Conservation (phyloP, 2,797 vertebrate species). For the Gouania willdenowi region DNA sequence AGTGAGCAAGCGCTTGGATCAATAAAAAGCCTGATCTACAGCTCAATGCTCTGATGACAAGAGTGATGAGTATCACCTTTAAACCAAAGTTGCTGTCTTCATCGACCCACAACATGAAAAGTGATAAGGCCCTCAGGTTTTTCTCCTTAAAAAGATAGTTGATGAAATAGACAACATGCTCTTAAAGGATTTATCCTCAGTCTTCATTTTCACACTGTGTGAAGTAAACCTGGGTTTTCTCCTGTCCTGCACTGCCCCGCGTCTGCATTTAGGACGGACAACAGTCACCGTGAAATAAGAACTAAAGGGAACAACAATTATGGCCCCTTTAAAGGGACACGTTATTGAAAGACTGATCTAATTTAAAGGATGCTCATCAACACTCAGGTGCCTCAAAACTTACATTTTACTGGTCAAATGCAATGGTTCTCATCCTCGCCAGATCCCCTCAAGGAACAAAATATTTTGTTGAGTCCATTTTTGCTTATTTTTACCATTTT, state of each 20-base stretch:
- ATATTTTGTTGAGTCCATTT: too few relatives aligned
- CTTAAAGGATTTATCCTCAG: conserved; percentile 30
- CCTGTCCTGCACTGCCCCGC: conserved; percentile 3
- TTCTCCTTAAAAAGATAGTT: conserved; percentile 31
- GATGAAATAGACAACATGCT: conserved; percentile 20
- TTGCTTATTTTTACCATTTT: too few relatives aligned
- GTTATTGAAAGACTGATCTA: too few relatives aligned
- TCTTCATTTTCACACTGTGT: conserved; percentile 13
- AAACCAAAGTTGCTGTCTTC: conserved; percentile 21
- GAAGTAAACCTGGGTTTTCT: conserved; percentile 12
- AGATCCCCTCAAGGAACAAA: too few relatives aligned
- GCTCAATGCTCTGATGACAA: conserved; percentile 34
- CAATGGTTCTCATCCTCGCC: too few relatives aligned
- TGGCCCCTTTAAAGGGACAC: too few relatives aligned
- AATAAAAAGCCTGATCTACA: conserved; percentile 36
- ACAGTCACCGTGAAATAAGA: conserved; percentile 13
- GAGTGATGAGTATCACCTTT: conserved; percentile 44
- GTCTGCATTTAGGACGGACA: conserved; percentile 9
- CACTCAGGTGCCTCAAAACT: too few relatives aligned
- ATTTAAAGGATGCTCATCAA: too few relatives aligned
- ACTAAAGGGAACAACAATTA: conserved; percentile 27
- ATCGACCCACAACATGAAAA: conserved; percentile 27
- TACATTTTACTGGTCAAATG: too few relatives aligned
- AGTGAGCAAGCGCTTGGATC: conserved; percentile 23
- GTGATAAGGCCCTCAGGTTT: conserved; percentile 30